Conservation (phyloP, 2,113 vertebrate species). For the Setophaga coronata region DNA sequence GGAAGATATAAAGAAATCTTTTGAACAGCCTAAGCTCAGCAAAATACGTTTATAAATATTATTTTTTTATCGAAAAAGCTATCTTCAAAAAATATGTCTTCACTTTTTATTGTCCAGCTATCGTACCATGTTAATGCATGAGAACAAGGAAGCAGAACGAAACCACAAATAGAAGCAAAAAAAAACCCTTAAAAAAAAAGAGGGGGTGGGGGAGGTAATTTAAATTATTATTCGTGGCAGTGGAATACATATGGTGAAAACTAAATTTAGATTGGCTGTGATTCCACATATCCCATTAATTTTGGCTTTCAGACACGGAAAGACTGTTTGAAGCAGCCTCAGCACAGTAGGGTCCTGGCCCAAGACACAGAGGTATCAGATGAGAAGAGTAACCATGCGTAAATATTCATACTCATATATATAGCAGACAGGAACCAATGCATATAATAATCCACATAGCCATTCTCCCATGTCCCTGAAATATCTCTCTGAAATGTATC, state of each 20-base stretch:
- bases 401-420: not conserved
- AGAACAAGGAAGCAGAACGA: not conserved
- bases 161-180: not conserved
- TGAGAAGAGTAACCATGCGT: not conserved
- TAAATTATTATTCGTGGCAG: not conserved
- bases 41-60: not conserved
- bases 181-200: not conserved
- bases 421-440: not conserved
- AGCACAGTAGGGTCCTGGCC: slow-evolving; percentile 32
- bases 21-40: not conserved
- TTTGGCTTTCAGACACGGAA: not conserved
- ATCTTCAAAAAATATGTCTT: not conserved
- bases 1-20: not conserved
- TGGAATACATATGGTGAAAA: slow-evolving; percentile 13
- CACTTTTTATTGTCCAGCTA: not conserved
- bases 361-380: not conserved
- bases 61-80: not conserved
- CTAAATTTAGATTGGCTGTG: slow-evolving; percentile 28
- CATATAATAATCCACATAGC: not conserved
- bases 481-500: not conserved
- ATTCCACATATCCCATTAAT: slow-evolving; percentile 14
- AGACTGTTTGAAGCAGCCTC: not conserved
- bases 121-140: not conserved
- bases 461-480: fast-evolving
- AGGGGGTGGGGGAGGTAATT: fast-evolving